Base-by-base conservation (phyloP, 2,797 vertebrate genomes). In the Alosa sapidissima region DNA sequence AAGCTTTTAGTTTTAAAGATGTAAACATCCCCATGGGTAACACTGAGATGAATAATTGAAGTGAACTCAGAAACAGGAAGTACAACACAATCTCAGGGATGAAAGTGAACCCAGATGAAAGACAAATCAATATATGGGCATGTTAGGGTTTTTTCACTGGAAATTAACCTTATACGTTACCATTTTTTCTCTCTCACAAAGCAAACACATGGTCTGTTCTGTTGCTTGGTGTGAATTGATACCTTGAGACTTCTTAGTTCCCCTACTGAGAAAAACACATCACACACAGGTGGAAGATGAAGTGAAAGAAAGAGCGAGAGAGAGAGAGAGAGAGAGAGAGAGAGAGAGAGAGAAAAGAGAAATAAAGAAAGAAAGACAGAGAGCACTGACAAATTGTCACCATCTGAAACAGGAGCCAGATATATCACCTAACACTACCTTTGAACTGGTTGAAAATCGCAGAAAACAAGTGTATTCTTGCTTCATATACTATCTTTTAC, bases 61-160 rank as follows among this genome's bases (percentile, higher is more conserved):
- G 41, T 1, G 16, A 78, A 21, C 19, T 14, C 16, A 6, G 28
- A 28, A 28, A 21, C 1, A 45, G 2, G 16, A 78, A 2, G 28
- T 21, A 78, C 68, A 78, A 78, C 41, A 78, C 72, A 78, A 78
- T 78, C 41, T 5, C 2, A 47, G 41, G 72, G 21, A 78, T 78
- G 5, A 41, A 45, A 21, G 72, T 78, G 72, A 78, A 8, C 33
- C 14, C 28, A 72, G 28, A 72, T 72, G 33, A 72, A 72, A 72
- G 33, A 72, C 14, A 78, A 78, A 78, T 78, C 72, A 78, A 78
- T 78, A 78, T 36, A 78, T 78, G 41, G 72, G 45, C 36, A 78
- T 78, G 6, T 45, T 16, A 78, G 72, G 72, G 36, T 9, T 78
- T 78, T 6, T 72, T 0, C 5, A 36, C 72, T 78, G 36, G 36